A percentile compares a stretch with the other conserved stretches of the same genome.
phyloP scores from a whole-genome alignment of 2,797 vertebrate species.

The Argentina silus region DNA sequence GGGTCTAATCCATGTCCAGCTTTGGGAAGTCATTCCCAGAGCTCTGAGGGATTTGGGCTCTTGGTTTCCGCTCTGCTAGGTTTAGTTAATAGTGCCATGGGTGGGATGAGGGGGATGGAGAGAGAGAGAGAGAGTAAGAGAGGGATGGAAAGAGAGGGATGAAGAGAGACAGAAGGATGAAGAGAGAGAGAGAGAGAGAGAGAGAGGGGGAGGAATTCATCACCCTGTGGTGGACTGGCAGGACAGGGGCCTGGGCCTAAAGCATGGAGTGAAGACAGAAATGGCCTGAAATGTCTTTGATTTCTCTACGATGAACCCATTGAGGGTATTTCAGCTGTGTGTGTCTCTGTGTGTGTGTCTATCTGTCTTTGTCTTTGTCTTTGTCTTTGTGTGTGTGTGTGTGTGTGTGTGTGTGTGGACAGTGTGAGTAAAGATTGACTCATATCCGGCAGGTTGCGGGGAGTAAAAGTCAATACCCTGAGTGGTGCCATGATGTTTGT shows the following conservation, averaged over 20 bases:
- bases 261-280: conserved; percentile 54
- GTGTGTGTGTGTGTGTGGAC: conserved; percentile 35
- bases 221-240: conserved; percentile 66
- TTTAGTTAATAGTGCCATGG: conserved; percentile 89
- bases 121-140: conserved; percentile 44
- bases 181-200: conserved; percentile 34
- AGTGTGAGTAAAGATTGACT: conserved; percentile 70
- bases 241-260: conserved; percentile 53
- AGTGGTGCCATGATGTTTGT: conserved; percentile 76
- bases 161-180: conserved; percentile 1
- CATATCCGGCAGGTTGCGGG: conserved; percentile 65
- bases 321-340: not conserved
- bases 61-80: conserved; percentile 90
- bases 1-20: conserved; percentile 81
- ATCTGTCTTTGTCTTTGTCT: not conserved
- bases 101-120: conserved; percentile 56
- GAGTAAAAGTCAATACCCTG: conserved; percentile 80
- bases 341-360: not conserved
- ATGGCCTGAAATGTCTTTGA: too few species aligned
- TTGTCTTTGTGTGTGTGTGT: conserved; percentile 13
- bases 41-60: conserved; percentile 77
- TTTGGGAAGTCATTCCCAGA: conserved; percentile 81
- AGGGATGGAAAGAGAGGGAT: conserved; percentile 59
- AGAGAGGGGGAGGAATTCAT: conserved; percentile 65
- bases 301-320: not conserved